Evolutionary conservation across 2,797 vertebrate genomes (phyloP).

Genomic region (Rhinophrynus dorsalis): DNA sequence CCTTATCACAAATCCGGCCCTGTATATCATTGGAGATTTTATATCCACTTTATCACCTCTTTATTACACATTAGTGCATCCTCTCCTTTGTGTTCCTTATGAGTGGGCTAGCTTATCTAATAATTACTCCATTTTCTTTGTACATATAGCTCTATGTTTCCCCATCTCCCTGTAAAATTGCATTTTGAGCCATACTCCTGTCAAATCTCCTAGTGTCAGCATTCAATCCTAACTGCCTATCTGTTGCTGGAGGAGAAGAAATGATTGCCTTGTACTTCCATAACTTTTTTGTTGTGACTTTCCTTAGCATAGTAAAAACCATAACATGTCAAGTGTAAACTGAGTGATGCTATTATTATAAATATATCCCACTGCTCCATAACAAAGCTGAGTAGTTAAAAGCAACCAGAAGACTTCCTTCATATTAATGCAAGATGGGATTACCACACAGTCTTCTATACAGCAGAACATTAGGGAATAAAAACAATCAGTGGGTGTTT

Average conservation of each 20-base stretch:
- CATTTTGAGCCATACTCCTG: no score
- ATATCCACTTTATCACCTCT: no score
- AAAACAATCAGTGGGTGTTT: conserved; percentile 14
- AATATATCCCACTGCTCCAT: not conserved
- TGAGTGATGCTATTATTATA: conserved; percentile 16
- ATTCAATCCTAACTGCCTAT: not conserved
- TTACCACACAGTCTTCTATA: not conserved
- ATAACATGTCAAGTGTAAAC: conserved; percentile 10
- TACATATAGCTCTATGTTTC: no score
- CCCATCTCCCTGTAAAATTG: no score
- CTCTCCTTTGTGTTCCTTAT: no score
- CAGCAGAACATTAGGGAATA: not conserved
- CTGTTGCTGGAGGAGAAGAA: not conserved
- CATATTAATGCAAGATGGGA: not conserved
- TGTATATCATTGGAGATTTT: no score
- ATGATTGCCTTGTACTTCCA: not conserved
- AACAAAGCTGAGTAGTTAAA: not conserved
- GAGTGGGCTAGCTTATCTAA: no score
- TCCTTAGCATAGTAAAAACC: no score
- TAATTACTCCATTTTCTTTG: no score
- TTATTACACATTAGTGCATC: no score
- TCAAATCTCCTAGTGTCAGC: not conserved
- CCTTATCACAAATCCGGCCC: no score
- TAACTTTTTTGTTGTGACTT: not conserved
- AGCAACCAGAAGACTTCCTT: not conserved